phyloP scores from a whole-genome alignment of 2,888 invertebrate genomes.

The Colletes collaris region DNA sequence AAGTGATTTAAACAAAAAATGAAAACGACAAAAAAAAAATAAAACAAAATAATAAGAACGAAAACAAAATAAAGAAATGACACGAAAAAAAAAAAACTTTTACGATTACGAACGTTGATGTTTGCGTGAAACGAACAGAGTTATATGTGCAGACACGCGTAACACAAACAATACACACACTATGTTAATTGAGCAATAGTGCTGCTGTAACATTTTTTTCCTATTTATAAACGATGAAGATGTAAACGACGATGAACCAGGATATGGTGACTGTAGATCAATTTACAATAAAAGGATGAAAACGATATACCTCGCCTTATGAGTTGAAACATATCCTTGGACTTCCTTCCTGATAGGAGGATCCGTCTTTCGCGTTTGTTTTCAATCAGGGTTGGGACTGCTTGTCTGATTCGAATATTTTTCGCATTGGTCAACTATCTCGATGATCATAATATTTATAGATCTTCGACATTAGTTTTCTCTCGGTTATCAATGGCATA shows the following conservation, averaged over 20 bases:
- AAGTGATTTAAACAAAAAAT: conserved; percentile 30
- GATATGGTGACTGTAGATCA: conserved; percentile 79
- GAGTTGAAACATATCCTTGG: conserved; percentile 58
- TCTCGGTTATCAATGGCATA: too few relatives aligned
- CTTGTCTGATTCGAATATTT: too few relatives aligned
- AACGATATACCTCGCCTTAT: conserved; percentile 55
- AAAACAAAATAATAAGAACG: background rate
- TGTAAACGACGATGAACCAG: conserved; percentile 75
- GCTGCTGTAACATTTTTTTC: conserved; percentile 72
- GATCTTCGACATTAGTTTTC: background rate
- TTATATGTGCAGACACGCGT: conserved; percentile 34
- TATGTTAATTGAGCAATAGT: conserved; percentile 56
- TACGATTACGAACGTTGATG: conserved; percentile 1
- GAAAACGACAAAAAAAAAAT: background rate
- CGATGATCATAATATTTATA: too few relatives aligned
- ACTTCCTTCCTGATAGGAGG: conserved; percentile 47
- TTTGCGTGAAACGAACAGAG: conserved; percentile 33
- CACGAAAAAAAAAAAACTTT: background rate
- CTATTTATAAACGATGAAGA: conserved; percentile 75
- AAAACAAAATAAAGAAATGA: background rate
- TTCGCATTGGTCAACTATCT: too few relatives aligned
- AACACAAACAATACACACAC: conserved; percentile 43
- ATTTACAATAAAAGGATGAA: conserved; percentile 79
- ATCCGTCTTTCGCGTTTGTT: conserved; percentile 22
- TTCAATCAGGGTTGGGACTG: too few relatives aligned